Base-by-base conservation (phyloP, 2,797 vertebrate genomes). In the Tolypeutes matacus region DNA sequence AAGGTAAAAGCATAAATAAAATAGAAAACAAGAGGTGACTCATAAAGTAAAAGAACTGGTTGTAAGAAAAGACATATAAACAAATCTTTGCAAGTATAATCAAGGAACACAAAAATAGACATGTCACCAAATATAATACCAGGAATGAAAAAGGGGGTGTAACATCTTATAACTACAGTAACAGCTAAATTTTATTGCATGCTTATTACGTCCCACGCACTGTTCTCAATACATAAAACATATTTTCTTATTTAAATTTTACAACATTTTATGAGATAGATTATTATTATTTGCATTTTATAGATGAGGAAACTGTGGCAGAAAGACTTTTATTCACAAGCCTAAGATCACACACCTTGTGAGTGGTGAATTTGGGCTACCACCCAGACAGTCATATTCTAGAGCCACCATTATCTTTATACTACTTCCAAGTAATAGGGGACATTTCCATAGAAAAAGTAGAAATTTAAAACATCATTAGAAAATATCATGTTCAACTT, bases 31-130 rank as follows among this genome's bases (percentile, higher is more conserved):
- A 73, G 42, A 21, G 10, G 0, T 53, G 27, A 62, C 3, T 56
- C n/a, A 49, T 72, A 78, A 91, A 89, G 51, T 46, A 75, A 83
- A 89, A 67, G 12, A 86, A 53, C n/a, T 2, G 65, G 31, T 27
- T 78, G 70, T 46, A 20, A 89, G 42, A 67, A 89, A 94, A 85
- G 42, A 89, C n/a, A 83, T 86, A 88, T 46, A 95, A 34, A 39
- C 51, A 95, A 46, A 49, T 69, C 23, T 77, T 78, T 86, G 20
- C 15, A 82, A 69, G 7, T 23, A 29, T 46, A 65, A 75, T 31
- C 12, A 21, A 83, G 75, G 62, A 77, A 88, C 83, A 83, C 60
- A 29, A 58, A 93, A 91, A 64, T 23, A 62, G 15, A 3, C 49
- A 53, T 69, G 70, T 76, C 31, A 53, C 27, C 72, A n/a, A 78